Evolutionary conservation across 1,140 invertebrate species (phyloP), one percentile per base, ranked within the genome.

Genomic region (Leptopilina clavipes): DNA sequence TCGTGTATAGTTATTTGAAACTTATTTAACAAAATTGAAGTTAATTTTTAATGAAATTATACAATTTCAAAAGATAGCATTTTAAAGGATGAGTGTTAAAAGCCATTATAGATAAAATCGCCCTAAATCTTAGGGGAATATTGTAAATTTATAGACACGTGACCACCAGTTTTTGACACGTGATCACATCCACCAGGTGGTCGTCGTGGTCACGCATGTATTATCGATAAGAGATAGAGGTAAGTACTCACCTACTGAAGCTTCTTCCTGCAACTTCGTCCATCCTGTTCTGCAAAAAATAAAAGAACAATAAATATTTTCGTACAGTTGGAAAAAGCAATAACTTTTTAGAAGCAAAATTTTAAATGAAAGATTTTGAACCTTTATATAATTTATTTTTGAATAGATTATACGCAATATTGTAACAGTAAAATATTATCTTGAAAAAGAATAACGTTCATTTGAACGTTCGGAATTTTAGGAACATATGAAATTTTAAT

Each of bases 121-220:
- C 59, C 59, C 59, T 65, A 65, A 65, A 65, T 65, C 59, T 65
- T 31, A 65, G 59, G 59, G 59, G 59, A 65, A 65, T 71, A 65
- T 45, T 74, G 82, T 40, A 40, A 40, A 83, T 71, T 76, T 77
- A n/a, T n/a, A 81, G 83, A 83, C 84, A 85, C 84, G 84, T 84
- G 84, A 83, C 84, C 83, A 83, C 75, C 82, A 82, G 75, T 77
- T 45, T 40, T 75, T 71, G 83, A 83, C 83, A 78, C 83, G 83
- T 84, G 83, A 79, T 83, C 71, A 43, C 48, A 70, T 76, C 76
- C 82, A 76, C 84, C 84, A 85, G 84, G 84, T 85, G 84, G 84
- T 83, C 83, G 76, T 71, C 52, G 48, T 75, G 76, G 83, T 82
- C 83, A 83, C 75, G 82, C 80, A 82, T 44, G 12, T 65, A 65